A percentile compares a stretch with the other conserved stretches of the same genome.
These are phyloP conservation scores for Salvator merianae DNA, from an alignment of 2,113 vertebrate species.

Conservation along the genomic window DNA sequence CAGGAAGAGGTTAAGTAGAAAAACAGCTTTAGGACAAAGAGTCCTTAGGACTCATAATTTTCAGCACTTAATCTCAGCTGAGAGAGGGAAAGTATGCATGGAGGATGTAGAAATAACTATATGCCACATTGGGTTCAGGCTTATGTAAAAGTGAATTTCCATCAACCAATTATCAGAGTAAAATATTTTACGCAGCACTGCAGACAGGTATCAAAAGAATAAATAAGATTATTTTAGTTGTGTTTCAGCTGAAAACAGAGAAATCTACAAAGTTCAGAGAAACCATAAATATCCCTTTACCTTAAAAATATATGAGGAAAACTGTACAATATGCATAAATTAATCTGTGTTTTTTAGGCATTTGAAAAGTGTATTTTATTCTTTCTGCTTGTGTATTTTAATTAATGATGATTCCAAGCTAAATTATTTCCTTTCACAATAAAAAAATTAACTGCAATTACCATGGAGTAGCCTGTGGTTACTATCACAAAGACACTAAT, in stretches of 20 bases:
- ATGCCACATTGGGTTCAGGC: not conserved
- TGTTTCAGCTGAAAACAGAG: slow-evolving; percentile 53
- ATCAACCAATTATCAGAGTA: slow-evolving; percentile 1
- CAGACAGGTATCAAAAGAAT: slow-evolving; percentile 47
- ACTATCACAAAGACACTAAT: not conserved
- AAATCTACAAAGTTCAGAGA: slow-evolving; percentile 38
- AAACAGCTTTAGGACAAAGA: not conserved
- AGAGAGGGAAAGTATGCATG: not conserved
- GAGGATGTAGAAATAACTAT: not conserved
- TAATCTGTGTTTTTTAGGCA: slow-evolving; percentile 50
- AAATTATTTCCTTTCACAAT: slow-evolving; percentile 42
- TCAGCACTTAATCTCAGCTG: not conserved
- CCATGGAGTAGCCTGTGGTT: not conserved
- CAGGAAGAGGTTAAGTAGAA: not conserved
- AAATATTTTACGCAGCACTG: slow-evolving; percentile 27
- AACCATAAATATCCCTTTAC: slow-evolving; percentile 41
- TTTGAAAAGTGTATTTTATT: slow-evolving; percentile 56
- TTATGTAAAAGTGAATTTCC: not conserved
- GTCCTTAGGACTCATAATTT: not conserved
- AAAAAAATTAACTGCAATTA: not conserved
- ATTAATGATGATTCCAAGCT: slow-evolving; percentile 9
- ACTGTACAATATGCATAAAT: slow-evolving; percentile 42
- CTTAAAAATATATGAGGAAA: slow-evolving; percentile 56
- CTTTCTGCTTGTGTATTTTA: slow-evolving; percentile 44
- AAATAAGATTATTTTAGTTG: slow-evolving; percentile 72